Evolutionary conservation across 2,888 invertebrate species (phyloP).

Genomic region (Choreutis nemorana): DNA sequence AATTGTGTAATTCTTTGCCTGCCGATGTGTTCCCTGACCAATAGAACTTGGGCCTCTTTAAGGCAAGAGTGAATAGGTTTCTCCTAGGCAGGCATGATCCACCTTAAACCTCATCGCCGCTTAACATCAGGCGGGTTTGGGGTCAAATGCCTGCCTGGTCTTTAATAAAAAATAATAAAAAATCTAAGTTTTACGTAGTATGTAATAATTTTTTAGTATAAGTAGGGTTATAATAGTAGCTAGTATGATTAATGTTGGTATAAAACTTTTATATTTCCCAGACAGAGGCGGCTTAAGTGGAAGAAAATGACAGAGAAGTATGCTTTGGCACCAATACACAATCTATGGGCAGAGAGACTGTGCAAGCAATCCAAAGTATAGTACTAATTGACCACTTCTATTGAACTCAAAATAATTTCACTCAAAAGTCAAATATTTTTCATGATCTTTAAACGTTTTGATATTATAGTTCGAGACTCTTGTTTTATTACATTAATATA

Average conservation of each 20-base stretch:
- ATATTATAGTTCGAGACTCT: constrained; percentile 4
- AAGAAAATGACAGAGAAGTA: constrained; percentile 15
- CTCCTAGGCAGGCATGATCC: no score
- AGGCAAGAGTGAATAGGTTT: no score
- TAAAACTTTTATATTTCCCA: constrained; percentile 24
- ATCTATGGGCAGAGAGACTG: constrained; percentile 36
- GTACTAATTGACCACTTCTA: constrained; percentile 17
- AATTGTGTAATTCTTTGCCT: no score
- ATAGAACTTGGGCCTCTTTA: no score
- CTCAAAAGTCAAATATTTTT: neutral
- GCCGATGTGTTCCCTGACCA: no score
- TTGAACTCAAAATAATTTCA: constrained; percentile 5
- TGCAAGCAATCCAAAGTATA: constrained; percentile 36
- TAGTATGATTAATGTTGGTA: constrained; percentile 24
- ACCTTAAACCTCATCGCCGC: no score
- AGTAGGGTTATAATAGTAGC: constrained; percentile 18
- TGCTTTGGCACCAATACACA: constrained; percentile 37
- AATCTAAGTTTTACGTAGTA: neutral
- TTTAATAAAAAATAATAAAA: no score
- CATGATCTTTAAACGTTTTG: constrained; percentile 1
- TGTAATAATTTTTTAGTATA: no score
- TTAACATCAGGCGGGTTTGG: no score
- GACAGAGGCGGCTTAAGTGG: constrained; percentile 36
- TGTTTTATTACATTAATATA: constrained; percentile 1
- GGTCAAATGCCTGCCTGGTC: no score